Base-by-base conservation (phyloP, 2,113 vertebrate species). In the Lathamus discolor region DNA sequence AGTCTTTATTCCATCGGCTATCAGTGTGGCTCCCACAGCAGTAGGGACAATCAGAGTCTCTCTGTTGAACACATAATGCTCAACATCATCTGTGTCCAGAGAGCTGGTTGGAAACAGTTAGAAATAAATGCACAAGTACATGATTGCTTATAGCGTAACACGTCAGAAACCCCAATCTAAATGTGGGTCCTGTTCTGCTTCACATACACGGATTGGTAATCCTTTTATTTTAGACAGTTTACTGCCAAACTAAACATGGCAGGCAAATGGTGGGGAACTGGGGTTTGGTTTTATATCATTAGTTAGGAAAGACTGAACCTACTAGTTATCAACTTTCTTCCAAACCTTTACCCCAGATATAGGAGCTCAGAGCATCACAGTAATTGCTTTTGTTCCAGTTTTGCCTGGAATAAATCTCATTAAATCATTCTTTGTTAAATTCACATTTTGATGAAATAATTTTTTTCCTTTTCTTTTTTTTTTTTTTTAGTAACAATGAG, bases 401-500 rank as follows among this genome's bases (percentile, higher is more conserved):
- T 95, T 83, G 20, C 12, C 27, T 33, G 52, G 7, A 17, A 59
- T 13, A 82, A 72, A 43, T 29, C 15, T 35, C 44, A 19, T 25
- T 68, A 61, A 78, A 9, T 25, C 27, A 51, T 49, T 87, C 28
- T 51, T 77, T 81, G 24, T 31, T 74, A 49, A 80, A 19, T 70
- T 81, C 52, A 52, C 2, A 25, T 85, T 91, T 79, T 70, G 29
- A 63, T 79, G 19, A 82, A 86, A 57, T 74, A 1, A 76, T 8
- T 0, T 19, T 57, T 43, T 31, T 33, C 27, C 10, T 33, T 9
- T 6, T 23, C 2, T 23, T 46, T 46, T 7, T 0, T 19, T 57
- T 46, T 51, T 70, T 44, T 44, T 46, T 59, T 35, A 59, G 9
- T 35, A 20, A 29, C 25, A 31, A 24, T 5, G 64, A 20, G 29